Evolutionary conservation across 2,113 vertebrate species (phyloP).

Genomic region (Pipa parva): DNA sequence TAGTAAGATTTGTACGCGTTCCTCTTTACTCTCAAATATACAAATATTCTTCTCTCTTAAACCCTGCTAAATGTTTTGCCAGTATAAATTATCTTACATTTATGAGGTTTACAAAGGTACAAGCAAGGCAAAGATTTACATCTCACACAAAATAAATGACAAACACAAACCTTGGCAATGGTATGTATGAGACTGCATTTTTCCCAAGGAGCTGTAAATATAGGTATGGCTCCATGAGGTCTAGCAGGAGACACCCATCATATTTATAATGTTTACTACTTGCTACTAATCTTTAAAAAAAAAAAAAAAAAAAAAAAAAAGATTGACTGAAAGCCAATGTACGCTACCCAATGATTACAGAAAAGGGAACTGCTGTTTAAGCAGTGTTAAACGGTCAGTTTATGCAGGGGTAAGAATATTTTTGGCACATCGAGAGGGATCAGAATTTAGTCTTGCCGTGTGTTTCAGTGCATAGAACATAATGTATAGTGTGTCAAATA

Average conservation of each 20-base stretch:
- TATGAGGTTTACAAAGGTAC: background rate
- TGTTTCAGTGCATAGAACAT: too few species aligned
- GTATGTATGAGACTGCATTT: constrained; percentile 16
- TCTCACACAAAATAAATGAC: constrained; percentile 10
- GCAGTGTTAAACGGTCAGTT: too few species aligned
- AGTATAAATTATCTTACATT: background rate
- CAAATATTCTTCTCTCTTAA: background rate
- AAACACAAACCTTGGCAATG: background rate
- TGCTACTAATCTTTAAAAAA: too few species aligned
- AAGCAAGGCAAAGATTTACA: background rate
- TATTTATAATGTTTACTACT: constrained; percentile 12
- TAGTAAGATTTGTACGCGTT: too few species aligned
- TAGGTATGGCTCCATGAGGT: constrained; percentile 23
- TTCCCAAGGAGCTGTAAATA: constrained; percentile 20
- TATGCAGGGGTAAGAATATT: too few species aligned
- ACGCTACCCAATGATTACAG: too few species aligned
- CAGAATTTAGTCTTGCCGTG: too few species aligned
- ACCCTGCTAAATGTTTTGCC: background rate
- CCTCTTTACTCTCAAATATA: background rate
- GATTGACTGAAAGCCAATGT: too few species aligned
- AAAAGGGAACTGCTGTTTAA: too few species aligned
- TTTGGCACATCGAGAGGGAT: too few species aligned
- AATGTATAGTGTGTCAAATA: too few species aligned
- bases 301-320: too few species aligned
- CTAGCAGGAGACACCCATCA: constrained; percentile 25